These are phyloP conservation scores for Coreoperca whiteheadi DNA, from an alignment of 2,113 vertebrate genomes.

Conservation along the genomic window DNA sequence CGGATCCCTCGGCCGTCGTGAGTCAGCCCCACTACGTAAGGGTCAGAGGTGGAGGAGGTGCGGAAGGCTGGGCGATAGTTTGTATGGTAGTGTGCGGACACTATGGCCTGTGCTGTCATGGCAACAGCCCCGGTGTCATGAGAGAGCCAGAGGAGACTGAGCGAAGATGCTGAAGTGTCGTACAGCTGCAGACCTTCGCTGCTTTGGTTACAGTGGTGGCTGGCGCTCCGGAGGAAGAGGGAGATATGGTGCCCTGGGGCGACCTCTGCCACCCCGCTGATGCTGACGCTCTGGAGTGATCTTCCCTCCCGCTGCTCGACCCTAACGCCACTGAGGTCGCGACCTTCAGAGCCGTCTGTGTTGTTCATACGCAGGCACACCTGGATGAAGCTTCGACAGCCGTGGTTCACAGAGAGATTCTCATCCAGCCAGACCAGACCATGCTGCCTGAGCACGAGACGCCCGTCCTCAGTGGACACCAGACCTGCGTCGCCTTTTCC, in stretches of 20 bases:
- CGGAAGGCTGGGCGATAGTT: constrained; percentile 88
- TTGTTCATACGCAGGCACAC: constrained; percentile 85
- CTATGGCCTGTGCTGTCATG: constrained; percentile 86
- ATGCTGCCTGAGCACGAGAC: constrained; percentile 84
- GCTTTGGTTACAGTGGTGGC: constrained; percentile 88
- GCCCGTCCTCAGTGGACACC: constrained; percentile 76
- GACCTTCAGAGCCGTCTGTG: constrained; percentile 79
- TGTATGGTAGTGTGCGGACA: constrained; percentile 88
- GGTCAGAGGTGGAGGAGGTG: constrained; percentile 86
- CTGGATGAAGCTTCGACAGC: constrained; percentile 90
- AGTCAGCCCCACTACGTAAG: constrained; percentile 86
- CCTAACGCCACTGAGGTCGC: constrained; percentile 85
- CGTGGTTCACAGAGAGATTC: constrained; percentile 88
- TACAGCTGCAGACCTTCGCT: constrained; percentile 84
- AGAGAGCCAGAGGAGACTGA: constrained; percentile 91
- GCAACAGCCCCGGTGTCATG: constrained; percentile 89
- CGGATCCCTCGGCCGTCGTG: constrained; percentile 87
- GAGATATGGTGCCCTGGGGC: constrained; percentile 84
- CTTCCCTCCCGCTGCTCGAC: constrained; percentile 86
- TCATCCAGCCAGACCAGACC: constrained; percentile 90
- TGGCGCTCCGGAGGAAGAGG: constrained; percentile 85
- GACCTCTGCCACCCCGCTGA: constrained; percentile 87
- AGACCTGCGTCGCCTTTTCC: constrained; percentile 75
- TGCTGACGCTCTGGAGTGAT: constrained; percentile 85
- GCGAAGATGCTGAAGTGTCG: constrained; percentile 73